Evolutionary conservation across 2,797 vertebrate species (phyloP).

Genomic region (Scolopax bukidnonensis): DNA sequence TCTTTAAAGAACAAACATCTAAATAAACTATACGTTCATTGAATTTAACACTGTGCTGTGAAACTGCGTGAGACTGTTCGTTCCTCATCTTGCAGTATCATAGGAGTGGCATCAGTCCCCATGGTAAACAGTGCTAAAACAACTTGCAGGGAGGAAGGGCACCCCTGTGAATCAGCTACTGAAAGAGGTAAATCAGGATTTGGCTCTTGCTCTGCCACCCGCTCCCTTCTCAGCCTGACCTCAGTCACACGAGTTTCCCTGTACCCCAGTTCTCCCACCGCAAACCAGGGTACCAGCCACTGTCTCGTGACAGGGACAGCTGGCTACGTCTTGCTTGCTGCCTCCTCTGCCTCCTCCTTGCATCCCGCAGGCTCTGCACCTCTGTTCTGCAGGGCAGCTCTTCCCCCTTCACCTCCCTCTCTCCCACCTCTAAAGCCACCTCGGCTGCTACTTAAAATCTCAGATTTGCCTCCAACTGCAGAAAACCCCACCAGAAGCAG

Average conservation of each 20-base stretch:
- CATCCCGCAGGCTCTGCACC: rapidly evolving
- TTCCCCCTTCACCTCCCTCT: neutral
- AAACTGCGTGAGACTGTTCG: neutral
- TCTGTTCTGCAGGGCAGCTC: neutral
- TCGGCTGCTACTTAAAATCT: neutral
- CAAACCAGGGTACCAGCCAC: neutral
- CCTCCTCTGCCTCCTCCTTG: neutral
- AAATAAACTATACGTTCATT: neutral
- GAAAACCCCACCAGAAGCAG: neutral
- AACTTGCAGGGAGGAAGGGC: neutral
- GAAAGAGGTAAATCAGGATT: neutral
- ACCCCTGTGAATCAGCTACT: neutral
- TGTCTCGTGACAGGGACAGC: neutral
- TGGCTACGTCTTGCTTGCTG: neutral
- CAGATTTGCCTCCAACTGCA: neutral
- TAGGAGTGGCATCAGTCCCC: neutral
- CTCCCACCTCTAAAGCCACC: neutral
- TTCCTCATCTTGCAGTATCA: neutral
- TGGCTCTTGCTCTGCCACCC: neutral
- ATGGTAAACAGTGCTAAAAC: neutral
- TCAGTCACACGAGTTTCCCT: neutral
- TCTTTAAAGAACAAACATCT: neutral
- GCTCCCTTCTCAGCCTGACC: neutral
- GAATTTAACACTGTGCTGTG: neutral
- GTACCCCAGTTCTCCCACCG: neutral